A percentile compares a stretch with the other conserved stretches of the same genome.
Conservation (phyloP, 2,113 vertebrate species). For the Tonatia bakeri region DNA sequence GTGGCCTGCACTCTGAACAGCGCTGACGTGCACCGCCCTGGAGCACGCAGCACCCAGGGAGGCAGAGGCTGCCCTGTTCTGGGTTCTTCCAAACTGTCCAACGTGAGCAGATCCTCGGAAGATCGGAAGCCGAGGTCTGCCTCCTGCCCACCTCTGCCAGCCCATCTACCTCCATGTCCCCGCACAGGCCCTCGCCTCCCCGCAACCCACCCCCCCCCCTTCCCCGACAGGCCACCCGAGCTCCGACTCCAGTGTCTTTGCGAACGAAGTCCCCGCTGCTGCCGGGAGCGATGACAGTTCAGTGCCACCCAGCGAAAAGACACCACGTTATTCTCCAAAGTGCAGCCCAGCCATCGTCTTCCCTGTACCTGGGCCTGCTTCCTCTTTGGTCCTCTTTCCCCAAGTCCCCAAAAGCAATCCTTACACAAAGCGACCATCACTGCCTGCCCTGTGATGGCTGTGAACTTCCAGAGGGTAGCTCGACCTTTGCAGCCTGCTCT, state of each 20-base stretch:
- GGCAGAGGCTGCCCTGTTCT: not conserved
- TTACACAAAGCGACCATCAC: not conserved
- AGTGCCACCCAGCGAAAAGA: not conserved
- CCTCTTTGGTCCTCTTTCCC: not conserved
- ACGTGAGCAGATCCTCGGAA: not conserved
- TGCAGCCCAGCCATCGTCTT: not conserved
- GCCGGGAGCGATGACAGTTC: not conserved
- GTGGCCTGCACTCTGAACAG: not conserved
- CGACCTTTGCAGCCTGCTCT: not conserved
- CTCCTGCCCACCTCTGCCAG: not conserved
- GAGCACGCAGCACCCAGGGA: no score
- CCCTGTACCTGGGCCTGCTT: not conserved
- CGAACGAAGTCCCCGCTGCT: not conserved
- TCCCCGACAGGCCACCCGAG: not conserved
- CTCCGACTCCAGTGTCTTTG: not conserved
- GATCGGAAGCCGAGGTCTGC: fast-evolving
- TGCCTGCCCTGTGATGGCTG: not conserved
- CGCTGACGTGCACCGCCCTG: not conserved
- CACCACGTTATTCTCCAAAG: not conserved
- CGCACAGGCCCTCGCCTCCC: not conserved
- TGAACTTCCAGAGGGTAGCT: not conserved
- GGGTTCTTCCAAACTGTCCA: not conserved
- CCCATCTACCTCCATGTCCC: not conserved
- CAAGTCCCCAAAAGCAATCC: not conserved
- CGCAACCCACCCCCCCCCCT: not conserved